Base-by-base conservation (phyloP, 1,140 invertebrate species). In the Alviniconcha marisindica region DNA sequence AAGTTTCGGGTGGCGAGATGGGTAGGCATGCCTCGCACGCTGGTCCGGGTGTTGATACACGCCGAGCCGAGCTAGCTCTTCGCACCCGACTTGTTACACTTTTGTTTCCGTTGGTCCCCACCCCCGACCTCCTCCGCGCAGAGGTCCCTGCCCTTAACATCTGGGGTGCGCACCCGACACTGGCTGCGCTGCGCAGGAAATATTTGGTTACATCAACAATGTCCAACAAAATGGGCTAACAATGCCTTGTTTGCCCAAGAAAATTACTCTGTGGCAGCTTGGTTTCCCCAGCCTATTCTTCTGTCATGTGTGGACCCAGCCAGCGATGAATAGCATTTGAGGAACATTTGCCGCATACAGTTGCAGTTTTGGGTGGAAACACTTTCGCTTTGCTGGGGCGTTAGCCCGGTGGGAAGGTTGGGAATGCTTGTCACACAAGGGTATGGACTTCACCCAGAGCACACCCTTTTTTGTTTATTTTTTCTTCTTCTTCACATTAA, bases 151-250 rank as follows among this genome's bases (percentile, higher is more conserved):
- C 40, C 44, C 42, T 66, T 69, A 56, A 31, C 80, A 82, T 82
- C 80, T 82, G 81, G 44, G 44, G 71, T 63, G 66, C 18, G 28
- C 66, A 69, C 38, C 24, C 24, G 79, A 18, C 40, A 44, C 31
- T 40, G 42, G n/a, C 18, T 21, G 2, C 18, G 15, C 1, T 5
- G 36, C 51, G 31, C 66, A n/a, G 63, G 69, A 51, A 74, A 82
- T 73, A 82, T 82, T 82, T 74, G 73, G 71, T 76, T 56, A 60
- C 81, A 82, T 63, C 54, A 44, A 76, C 81, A 81, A 21, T 40
- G 56, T 42, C 36, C 71, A 76, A 60, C 81, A 82, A 77, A 82
- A 82, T 73, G 71, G 54, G 51, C 71, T 24, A 18, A 82, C 81
- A 82, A 76, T 73, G 33, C 24, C 21, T 0, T 82, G 81, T 82